These are phyloP conservation scores for Calvadosia cruxmelitensis DNA, from an alignment of 30 jellyfish, hydroid and myxozoan species.

Conservation along the genomic window DNA sequence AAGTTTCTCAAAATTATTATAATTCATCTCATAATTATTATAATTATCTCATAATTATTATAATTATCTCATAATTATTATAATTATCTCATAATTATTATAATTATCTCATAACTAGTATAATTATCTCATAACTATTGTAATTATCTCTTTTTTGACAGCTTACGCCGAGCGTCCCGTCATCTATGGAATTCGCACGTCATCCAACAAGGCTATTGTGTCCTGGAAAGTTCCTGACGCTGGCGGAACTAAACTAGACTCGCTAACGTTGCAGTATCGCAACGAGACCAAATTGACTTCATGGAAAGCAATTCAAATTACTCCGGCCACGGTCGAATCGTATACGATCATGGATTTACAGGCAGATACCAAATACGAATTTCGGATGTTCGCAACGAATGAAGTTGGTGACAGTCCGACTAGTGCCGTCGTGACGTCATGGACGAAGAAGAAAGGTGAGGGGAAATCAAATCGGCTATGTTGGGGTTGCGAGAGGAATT, in stretches of 20 bases:
- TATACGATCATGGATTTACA: slow-evolving; percentile 37
- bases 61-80: no score
- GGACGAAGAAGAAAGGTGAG: background rate
- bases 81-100: no score
- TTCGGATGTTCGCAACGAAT: slow-evolving; percentile 47
- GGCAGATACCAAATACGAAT: slow-evolving; percentile 23
- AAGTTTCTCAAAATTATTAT: no score
- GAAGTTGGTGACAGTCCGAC: slow-evolving; percentile 47
- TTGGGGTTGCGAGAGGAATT: no score
- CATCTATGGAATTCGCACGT: background rate
- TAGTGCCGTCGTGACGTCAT: slow-evolving; percentile 2
- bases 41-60: no score
- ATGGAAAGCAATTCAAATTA: slow-evolving; percentile 43
- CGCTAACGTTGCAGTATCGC: slow-evolving; percentile 34
- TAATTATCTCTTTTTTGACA: slow-evolving; percentile 1
- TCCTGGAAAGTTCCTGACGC: slow-evolving; percentile 27
- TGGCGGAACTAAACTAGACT: slow-evolving; percentile 31
- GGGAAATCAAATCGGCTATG: no score
- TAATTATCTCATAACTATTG: no score
- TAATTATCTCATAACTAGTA: no score
- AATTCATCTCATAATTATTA: no score
- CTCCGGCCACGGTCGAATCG: slow-evolving; percentile 41
- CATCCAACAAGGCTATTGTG: slow-evolving; percentile 10
- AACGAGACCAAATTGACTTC: slow-evolving; percentile 1
- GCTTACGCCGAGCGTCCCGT: slow-evolving; percentile 29